These are phyloP conservation scores for Tylochromis polylepis DNA, from an alignment of 2,113 vertebrate species.

Conservation along the genomic window DNA sequence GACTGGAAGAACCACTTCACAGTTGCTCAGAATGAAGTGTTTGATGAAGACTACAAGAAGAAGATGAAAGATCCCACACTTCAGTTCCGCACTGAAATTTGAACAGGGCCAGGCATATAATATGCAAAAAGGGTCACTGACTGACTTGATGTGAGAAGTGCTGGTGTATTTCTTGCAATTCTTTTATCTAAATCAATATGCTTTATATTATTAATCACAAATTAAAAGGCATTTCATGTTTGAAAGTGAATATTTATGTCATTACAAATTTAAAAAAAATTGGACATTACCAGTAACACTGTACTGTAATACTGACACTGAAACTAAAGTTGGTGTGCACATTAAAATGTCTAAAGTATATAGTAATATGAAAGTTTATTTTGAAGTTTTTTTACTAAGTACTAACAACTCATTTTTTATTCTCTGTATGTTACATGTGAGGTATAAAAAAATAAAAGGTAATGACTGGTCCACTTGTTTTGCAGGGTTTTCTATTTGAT, in stretches of 20 bases:
- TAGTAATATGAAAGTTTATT: neutral
- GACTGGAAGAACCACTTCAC: slow-evolving; percentile 67
- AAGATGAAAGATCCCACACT: slow-evolving; percentile 61
- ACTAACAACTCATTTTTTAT: neutral
- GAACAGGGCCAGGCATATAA: neutral
- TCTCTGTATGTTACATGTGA: neutral
- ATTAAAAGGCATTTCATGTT: neutral
- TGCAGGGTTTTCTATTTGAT: neutral
- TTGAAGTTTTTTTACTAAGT: neutral
- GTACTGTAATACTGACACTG: neutral
- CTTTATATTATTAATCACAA: neutral
- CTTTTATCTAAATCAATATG: neutral
- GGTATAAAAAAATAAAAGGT: neutral
- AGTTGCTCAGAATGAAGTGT: slow-evolving; percentile 61
- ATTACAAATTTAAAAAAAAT: neutral
- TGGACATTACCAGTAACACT: neutral
- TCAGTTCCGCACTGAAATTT: slow-evolving; percentile 53
- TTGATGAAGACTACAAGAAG: slow-evolving; percentile 65
- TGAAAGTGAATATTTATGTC: neutral
- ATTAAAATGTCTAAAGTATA: neutral
- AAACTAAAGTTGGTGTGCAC: neutral
- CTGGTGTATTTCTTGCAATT: too few species aligned
- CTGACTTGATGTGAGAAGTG: neutral
- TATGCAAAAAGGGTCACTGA: neutral
- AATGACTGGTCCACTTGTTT: neutral